Evolutionary conservation across 1,140 invertebrate species (phyloP).

Genomic region (Diabrotica virgifera): DNA sequence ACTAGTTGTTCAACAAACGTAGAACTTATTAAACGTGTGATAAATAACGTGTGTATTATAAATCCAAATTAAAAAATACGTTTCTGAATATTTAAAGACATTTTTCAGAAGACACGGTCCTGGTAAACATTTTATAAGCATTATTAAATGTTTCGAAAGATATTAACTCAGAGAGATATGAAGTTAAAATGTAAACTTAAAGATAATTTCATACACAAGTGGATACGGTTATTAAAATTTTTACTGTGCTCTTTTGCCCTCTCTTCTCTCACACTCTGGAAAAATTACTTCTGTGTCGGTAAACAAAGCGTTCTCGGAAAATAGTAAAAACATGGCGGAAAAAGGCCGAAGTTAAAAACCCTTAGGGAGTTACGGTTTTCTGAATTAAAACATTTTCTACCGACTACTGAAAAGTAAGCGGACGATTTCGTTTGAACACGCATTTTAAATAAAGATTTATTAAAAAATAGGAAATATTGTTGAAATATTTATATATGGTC

Average conservation of each 20-base stretch:
- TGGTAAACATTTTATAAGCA: background rate
- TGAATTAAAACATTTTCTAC: background rate
- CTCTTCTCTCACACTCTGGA: slow-evolving; percentile 10
- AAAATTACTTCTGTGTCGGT: slow-evolving; percentile 32
- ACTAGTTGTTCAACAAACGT: too few relatives aligned
- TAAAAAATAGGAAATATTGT: too few relatives aligned
- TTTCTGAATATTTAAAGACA: too few relatives aligned
- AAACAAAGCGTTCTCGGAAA: slow-evolving; percentile 28
- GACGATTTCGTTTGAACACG: too few relatives aligned
- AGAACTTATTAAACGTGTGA: too few relatives aligned
- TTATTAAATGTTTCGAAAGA: slow-evolving; percentile 17
- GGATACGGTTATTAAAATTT: slow-evolving; percentile 31
- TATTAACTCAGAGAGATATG: slow-evolving; percentile 19
- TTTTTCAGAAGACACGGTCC: background rate
- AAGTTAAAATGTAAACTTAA: slow-evolving; percentile 24
- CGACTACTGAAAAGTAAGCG: background rate
- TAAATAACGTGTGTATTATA: too few relatives aligned
- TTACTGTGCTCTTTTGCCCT: slow-evolving; percentile 23
- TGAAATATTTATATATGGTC: too few relatives aligned
- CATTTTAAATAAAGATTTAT: too few relatives aligned
- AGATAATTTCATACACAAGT: slow-evolving; percentile 32
- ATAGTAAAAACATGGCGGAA: slow-evolving; percentile 14
- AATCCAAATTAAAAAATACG: too few relatives aligned
- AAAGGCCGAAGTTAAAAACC: background rate
- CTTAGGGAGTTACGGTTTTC: background rate